Conservation (phyloP, 2,113 vertebrate species). For the Alaudala cheleensis region DNA sequence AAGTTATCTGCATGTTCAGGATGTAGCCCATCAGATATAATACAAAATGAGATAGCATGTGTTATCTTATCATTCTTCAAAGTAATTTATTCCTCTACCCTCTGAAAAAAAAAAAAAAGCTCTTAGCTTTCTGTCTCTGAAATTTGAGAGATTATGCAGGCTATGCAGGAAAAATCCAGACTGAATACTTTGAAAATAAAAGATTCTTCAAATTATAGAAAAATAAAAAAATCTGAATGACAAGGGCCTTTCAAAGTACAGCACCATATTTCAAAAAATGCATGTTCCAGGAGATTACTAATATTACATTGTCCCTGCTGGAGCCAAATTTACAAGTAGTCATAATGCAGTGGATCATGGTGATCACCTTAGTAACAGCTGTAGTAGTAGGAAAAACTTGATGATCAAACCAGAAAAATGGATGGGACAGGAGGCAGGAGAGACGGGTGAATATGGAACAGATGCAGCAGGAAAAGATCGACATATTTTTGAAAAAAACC, state of each 20-base stretch:
- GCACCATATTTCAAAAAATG: background rate
- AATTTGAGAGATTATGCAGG: background rate
- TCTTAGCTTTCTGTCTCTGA: background rate
- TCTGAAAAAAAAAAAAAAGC: background rate
- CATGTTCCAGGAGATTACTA: slow-evolving; percentile 37
- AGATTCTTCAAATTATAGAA: background rate
- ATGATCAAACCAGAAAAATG: background rate
- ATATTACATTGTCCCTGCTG: slow-evolving; percentile 19
- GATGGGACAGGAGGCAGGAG: background rate
- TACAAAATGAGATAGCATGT: background rate
- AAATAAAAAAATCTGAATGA: background rate
- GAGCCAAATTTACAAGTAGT: slow-evolving; percentile 6
- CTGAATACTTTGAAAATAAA: background rate
- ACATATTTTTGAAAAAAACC: slow-evolving; percentile 71
- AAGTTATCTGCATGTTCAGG: background rate
- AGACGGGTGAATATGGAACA: background rate
- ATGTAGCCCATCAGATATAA: background rate
- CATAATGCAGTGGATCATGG: background rate
- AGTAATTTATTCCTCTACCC: slow-evolving; percentile 11
- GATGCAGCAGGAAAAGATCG: background rate
- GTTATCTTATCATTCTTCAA: background rate
- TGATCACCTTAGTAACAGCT: background rate
- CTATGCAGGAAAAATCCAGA: background rate
- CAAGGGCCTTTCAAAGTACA: background rate
- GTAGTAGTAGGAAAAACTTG: background rate